Conservation (phyloP, 2,888 invertebrate species). For the Leptothorax acervorum region DNA sequence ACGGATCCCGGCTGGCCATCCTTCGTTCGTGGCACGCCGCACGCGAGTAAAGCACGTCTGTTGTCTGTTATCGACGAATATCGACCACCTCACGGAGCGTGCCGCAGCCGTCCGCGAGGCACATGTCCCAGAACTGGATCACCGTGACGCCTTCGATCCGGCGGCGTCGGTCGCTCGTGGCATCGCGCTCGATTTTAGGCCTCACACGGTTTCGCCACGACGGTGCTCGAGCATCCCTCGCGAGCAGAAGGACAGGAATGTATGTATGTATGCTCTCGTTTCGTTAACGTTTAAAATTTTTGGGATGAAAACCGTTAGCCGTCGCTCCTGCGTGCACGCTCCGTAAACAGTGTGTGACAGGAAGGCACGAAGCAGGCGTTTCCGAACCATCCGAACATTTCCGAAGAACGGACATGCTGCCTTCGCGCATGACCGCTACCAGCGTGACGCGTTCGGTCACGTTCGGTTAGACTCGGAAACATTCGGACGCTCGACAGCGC, state of each 20-base stretch:
- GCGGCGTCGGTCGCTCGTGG: not conserved
- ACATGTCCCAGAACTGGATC: conserved; percentile 27
- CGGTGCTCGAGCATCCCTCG: not conserved
- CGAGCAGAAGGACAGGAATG: too few species aligned
- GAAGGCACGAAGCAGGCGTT: not conserved
- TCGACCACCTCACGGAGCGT: not conserved
- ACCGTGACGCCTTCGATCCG: not conserved
- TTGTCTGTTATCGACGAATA: conserved; percentile 33
- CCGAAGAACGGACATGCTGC: not conserved
- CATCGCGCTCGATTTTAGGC: not conserved
- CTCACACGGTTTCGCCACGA: not conserved
- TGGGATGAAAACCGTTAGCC: conserved; percentile 27
- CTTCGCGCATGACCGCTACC: not conserved
- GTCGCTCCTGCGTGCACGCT: not conserved
- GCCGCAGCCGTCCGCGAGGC: not conserved
- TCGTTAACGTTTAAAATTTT: not conserved
- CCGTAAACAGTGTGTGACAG: not conserved
- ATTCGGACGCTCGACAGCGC: too few species aligned
- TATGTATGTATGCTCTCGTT: too few species aligned
- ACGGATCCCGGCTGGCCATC: conserved; percentile 83
- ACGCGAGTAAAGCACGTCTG: not conserved
- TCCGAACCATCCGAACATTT: not conserved
- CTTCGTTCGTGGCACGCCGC: conserved; percentile 39
- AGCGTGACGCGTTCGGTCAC: too few species aligned
- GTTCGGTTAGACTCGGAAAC: too few species aligned